These are phyloP conservation scores for Tricholauxania praeusta DNA, from an alignment of 2,888 invertebrate genomes.

Conservation along the genomic window DNA sequence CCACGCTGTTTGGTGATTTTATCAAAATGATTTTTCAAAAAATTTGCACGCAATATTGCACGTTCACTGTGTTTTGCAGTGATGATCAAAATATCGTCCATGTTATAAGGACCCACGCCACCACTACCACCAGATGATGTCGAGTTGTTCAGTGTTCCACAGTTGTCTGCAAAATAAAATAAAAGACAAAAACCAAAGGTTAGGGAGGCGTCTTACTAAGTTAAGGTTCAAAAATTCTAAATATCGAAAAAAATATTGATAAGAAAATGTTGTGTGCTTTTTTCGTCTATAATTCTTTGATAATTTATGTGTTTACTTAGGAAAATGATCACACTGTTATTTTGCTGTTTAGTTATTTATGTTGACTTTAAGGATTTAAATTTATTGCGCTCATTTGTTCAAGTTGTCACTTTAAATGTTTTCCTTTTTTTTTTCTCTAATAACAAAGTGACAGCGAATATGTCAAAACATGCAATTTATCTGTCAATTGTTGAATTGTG, in stretches of 20 bases:
- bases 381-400: slow-evolving; percentile 52
- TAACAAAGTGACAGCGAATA: slow-evolving; percentile 39
- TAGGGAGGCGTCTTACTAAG: slow-evolving; percentile 6
- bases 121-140: slow-evolving; percentile 49
- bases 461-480: slow-evolving; percentile 33
- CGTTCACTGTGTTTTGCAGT: slow-evolving; percentile 84
- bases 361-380: slow-evolving; percentile 48
- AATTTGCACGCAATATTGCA: slow-evolving; percentile 84
- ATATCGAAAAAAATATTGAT: slow-evolving; percentile 15
- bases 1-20: slow-evolving; percentile 86
- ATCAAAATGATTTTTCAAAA: slow-evolving; percentile 85
- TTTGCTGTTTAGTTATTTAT: background rate
- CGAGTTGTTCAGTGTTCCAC: slow-evolving; percentile 62
- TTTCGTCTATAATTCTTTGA: slow-evolving; percentile 37
- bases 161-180: slow-evolving; percentile 66
- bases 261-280: slow-evolving; percentile 8
- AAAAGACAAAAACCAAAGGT: background rate
- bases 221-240: background rate
- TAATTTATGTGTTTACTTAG: slow-evolving; percentile 62
- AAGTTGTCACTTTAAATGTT: slow-evolving; percentile 28
- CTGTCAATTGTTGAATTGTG: slow-evolving; percentile 30
- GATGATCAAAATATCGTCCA: slow-evolving; percentile 86
- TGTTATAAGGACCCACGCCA: slow-evolving; percentile 67
- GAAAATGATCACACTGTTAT: slow-evolving; percentile 49
- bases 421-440: slow-evolving; percentile 24